Evolutionary conservation across 1,140 invertebrate species (phyloP), one percentile per base, ranked within the genome.

Genomic region (Drosophila setifemur): DNA sequence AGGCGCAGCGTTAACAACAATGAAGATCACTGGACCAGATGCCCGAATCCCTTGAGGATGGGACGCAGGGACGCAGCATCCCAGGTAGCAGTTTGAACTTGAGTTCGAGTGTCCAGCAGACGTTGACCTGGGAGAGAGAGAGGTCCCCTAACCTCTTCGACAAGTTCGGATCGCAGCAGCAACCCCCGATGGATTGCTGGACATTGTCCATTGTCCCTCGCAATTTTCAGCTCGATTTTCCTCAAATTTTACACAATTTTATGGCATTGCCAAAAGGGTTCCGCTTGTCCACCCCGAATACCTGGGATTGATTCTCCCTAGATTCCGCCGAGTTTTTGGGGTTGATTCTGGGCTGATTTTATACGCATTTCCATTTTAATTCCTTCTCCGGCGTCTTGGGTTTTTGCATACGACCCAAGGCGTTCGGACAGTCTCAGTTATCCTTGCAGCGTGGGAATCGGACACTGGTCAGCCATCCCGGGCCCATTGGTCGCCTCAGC

Each of bases 191-290:
- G 11, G 8, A 42, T 43, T 14, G 0, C 44, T 55, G 76, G 72
- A 72, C 61, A 73, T 73, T 79, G 64, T 49, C 66, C 57, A 54
- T 48, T 43, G 68, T 71, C 54, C 44, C 37, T 61, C 16, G 14
- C 12, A 81, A 87, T 86, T 86, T 86, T 86, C 81, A 81, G 81
- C 81, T 67, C 57, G 72, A 86, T 86, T 86, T 81, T 87, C 53
- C 26, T 42, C 26, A 81, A 86, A 70, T 86, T 66, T 52, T 66
- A 40, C 53, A 54, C 68, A 75, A 39, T 55, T 60, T 82, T 58
- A 42, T 55, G 63, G 61, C 61, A 29, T 43, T 31, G 61, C 58
- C 61, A 48, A 55, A 83, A 79, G 81, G 79, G 79, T 85, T 85
- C 66, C 70, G 57, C 53, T 64, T 66, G 61, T 66, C 61, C 61